Evolutionary conservation across 2,113 vertebrate species (phyloP), one percentile per base, ranked within the genome.

Genomic region (Chaetodon trifascialis): DNA sequence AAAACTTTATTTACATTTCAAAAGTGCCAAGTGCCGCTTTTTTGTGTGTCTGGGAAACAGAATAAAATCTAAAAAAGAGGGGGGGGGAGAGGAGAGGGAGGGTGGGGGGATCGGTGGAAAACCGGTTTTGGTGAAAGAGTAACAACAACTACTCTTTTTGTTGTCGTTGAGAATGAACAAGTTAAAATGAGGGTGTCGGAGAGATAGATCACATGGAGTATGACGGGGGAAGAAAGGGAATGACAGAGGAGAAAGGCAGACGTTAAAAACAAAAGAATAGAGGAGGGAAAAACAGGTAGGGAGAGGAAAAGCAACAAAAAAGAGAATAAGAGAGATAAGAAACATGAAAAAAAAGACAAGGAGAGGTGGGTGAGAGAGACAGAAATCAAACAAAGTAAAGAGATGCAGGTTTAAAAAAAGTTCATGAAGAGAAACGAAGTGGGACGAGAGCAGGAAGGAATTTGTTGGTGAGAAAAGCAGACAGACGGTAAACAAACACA

Each of bases 1-100:
- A 85, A 82, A 92, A 94, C 91, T 93, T 93, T 92, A 93, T 94
- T 94, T 91, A 92, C 93, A 93, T 91, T 93, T 92, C 83, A 92
- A 91, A 93, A 90, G 89, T 89, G 79, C 86, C 84, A 91, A 93
- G 89, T 83, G 82, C 84, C 40, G 80, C 71, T 79, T 86, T 83
- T 72, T 85, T 79, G 36, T 73, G 34, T 76, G 70, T 78, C 83
- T 86, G 85, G 81, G 81, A 90, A 85, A 68, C 30, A 64, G 56
- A 90, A 83, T 78, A 65, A 74, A 87, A 82, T 54, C 66, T 34
- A 60, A 52, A 79, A 75, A 67, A 30, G 47, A 60, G 44, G 5
- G 55, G 34, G 25, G 16, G 6, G 62, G 38, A 12, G 42, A 5
- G 73, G 15, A 38, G 56, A 36, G 38, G 38, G 47, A 12, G n/a